These are phyloP conservation scores for Escarpia spicata DNA, from an alignment of 2,888 invertebrate species.

Conservation along the genomic window DNA sequence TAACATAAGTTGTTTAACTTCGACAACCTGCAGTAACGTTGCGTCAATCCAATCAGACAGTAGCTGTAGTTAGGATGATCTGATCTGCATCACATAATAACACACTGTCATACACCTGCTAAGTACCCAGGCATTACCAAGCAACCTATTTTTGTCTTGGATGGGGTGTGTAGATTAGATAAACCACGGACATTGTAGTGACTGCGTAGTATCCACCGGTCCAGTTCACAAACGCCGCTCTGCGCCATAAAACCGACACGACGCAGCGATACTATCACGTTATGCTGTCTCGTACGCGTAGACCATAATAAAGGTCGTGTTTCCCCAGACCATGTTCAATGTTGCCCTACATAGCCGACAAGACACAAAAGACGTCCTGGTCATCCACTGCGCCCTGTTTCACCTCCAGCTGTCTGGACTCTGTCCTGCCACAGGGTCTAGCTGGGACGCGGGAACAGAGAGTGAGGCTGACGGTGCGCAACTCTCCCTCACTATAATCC, in stretches of 20 bases:
- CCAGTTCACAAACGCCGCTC: not conserved
- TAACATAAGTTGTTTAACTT: not conserved
- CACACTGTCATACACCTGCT: not conserved
- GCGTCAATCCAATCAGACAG: not conserved
- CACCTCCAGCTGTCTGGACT: too few relatives aligned
- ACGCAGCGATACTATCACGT: not conserved
- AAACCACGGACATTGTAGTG: not conserved
- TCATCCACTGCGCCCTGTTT: too few relatives aligned
- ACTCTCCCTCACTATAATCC: too few relatives aligned
- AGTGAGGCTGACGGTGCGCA: too few relatives aligned
- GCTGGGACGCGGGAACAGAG: too few relatives aligned
- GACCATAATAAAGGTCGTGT: not conserved
- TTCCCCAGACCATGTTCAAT: not conserved
- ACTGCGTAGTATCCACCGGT: not conserved
- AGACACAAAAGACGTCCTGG: too few relatives aligned
- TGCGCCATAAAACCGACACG: not conserved
- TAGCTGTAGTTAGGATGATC: not conserved
- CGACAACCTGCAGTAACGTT: not conserved
- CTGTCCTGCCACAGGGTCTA: too few relatives aligned
- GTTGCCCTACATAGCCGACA: not conserved
- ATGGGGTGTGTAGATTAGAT: not conserved
- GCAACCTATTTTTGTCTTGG: not conserved
- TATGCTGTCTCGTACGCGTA: too few relatives aligned
- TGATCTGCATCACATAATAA: not conserved
- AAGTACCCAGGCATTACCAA: not conserved